phyloP scores from a whole-genome alignment of 92 coral and sea anemone species.

The Plumapathes pennacea region DNA sequence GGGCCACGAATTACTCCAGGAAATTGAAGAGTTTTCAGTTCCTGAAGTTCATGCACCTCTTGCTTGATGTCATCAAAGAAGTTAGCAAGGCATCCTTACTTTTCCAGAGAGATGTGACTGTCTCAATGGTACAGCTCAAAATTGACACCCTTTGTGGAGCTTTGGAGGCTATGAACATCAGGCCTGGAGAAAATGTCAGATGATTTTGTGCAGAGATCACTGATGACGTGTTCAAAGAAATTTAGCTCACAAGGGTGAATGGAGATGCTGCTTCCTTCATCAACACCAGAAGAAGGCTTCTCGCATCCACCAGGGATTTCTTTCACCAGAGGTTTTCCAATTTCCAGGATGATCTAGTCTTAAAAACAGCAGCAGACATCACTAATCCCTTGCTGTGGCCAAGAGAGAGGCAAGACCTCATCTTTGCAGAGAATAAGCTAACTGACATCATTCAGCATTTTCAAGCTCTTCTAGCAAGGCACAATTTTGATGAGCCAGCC shows the following conservation, averaged over 20 bases:
- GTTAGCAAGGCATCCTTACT: slow-evolving; percentile 28
- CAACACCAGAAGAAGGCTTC: slow-evolving; percentile 4
- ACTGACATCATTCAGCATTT: slow-evolving; percentile 3
- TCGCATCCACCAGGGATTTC: slow-evolving; percentile 3
- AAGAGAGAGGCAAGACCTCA: slow-evolving; percentile 7
- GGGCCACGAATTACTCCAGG: slow-evolving; percentile 31
- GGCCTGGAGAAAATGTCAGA: slow-evolving; percentile 27
- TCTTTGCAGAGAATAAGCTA: slow-evolving; percentile 15
- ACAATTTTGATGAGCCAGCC: slow-evolving; percentile 29
- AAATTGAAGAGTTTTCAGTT: slow-evolving; percentile 32
- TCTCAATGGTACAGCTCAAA: slow-evolving; percentile 13
- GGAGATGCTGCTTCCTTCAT: slow-evolving; percentile 14
- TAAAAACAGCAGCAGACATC: slow-evolving; percentile 16
- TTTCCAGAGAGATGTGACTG: slow-evolving; percentile 31
- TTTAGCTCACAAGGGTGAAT: slow-evolving; percentile 2
- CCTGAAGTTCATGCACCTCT: slow-evolving; percentile 44
- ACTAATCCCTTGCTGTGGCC: slow-evolving; percentile 32
- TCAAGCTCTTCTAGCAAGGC: slow-evolving; percentile 3
- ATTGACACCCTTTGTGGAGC: slow-evolving; percentile 11
- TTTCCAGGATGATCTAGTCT: slow-evolving; percentile 10
- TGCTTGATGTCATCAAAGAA: slow-evolving; percentile 36
- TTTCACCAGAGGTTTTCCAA: slow-evolving; percentile 4
- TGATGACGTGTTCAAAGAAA: slow-evolving; percentile 28
- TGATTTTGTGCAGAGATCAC: slow-evolving; percentile 27
- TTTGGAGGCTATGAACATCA: slow-evolving; percentile 12